These are phyloP conservation scores for Sebastes minor DNA, from an alignment of 2,797 vertebrate species.

Conservation along the genomic window DNA sequence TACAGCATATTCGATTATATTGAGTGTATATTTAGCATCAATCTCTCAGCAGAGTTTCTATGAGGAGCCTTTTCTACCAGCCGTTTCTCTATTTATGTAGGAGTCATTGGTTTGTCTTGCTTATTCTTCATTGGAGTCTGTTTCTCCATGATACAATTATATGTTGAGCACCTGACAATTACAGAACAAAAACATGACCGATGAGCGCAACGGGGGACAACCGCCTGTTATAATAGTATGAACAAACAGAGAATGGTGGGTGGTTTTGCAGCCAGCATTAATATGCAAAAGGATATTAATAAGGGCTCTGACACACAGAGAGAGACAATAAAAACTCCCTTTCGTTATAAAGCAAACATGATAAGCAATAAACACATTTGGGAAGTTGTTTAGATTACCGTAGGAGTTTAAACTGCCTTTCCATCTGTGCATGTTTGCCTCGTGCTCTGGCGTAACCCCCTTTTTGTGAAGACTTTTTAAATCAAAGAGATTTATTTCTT, in stretches of 20 bases:
- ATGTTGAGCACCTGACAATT: slow-evolving; percentile 76
- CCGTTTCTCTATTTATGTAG: slow-evolving; percentile 16
- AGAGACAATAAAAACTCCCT: slow-evolving; percentile 1
- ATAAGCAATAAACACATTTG: slow-evolving; percentile 28
- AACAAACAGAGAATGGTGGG: slow-evolving; percentile 64
- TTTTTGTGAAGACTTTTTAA: slow-evolving; percentile 37
- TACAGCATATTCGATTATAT: slow-evolving; percentile 17
- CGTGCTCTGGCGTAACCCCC: slow-evolving; percentile 37
- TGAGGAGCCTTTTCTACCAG: background rate
- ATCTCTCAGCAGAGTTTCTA: background rate
- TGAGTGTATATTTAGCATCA: background rate
- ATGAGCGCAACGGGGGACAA: slow-evolving; percentile 59
- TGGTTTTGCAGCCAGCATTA: slow-evolving; percentile 41
- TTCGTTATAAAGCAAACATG: slow-evolving; percentile 18
- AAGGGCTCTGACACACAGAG: slow-evolving; percentile 20
- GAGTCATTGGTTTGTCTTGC: slow-evolving; percentile 45
- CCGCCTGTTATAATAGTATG: slow-evolving; percentile 52
- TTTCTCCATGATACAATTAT: slow-evolving; percentile 67
- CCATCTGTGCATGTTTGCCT: slow-evolving; percentile 44
- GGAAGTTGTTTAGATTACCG: slow-evolving; percentile 37
- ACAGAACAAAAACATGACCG: slow-evolving; percentile 67
- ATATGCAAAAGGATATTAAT: slow-evolving; percentile 63
- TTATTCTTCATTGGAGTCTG: slow-evolving; percentile 47
- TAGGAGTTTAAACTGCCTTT: slow-evolving; percentile 42
- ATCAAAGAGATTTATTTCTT: slow-evolving; percentile 44